Conservation (phyloP, 2,113 vertebrate genomes). For the Oreamnos americanus region DNA sequence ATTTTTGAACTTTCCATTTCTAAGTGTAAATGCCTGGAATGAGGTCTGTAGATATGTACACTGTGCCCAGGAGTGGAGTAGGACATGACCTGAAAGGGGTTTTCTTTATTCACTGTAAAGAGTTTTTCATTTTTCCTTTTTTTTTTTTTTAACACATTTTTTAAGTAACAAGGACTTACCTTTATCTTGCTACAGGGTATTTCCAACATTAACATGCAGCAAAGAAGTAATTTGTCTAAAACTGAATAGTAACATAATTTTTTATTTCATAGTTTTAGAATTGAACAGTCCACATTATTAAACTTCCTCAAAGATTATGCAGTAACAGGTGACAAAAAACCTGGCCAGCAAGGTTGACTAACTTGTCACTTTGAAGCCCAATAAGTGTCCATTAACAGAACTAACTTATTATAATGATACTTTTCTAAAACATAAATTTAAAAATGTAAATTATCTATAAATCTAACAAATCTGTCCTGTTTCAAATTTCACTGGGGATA, state of each 20-base stretch:
- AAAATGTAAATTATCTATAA: neutral
- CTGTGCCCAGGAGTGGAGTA: neutral
- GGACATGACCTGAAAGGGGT: neutral
- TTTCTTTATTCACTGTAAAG: neutral
- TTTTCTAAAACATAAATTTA: neutral
- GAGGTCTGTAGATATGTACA: neutral
- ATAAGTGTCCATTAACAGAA: neutral
- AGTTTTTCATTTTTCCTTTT: neutral
- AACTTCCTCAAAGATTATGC: neutral
- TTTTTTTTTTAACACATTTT: neutral
- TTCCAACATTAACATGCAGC: neutral
- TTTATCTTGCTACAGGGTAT: neutral
- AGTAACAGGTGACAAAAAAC: neutral
- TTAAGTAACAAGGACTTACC: neutral
- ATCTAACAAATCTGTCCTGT: neutral
- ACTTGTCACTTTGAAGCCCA: neutral
- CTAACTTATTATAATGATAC: neutral
- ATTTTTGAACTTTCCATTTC: neutral
- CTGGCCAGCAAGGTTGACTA: neutral
- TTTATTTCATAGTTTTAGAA: neutral
- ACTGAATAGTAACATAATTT: neutral
- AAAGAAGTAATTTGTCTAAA: neutral
- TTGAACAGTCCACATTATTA: neutral
- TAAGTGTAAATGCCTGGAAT: neutral
- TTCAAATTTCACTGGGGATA: neutral